Base-by-base conservation (phyloP, 2,113 vertebrate species). In the Phylloscopus whistleri region DNA sequence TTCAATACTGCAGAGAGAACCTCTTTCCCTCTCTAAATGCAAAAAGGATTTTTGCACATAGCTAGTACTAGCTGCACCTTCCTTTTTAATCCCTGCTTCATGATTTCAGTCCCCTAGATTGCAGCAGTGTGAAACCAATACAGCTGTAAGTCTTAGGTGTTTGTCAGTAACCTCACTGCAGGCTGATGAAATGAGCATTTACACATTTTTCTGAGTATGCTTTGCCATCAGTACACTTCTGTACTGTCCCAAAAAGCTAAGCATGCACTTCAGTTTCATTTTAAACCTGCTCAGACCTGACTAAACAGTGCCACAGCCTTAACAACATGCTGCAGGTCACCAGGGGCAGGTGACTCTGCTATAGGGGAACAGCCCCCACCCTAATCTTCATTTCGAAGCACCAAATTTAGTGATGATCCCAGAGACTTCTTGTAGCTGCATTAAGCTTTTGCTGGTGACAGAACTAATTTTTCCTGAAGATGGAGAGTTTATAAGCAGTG, bases 201-300 rank as follows among this genome's bases (percentile, higher is more conserved):
- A 9, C 24, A 11, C 0, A 7, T 14, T 84, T 84, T 78, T 63
- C 44, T 13, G 7, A 0, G 0, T 46, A 4, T n/a, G 21, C 21
- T 81, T 59, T 87, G 49, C 63, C 5, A 13, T 56, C 55, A 58
- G 4, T 30, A 39, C 33, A n/a, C 33, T 55, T 84, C 51, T 93
- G 20, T 73, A 33, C n/a, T 73, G n/a, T 56, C 39, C 68, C 35
- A 48, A 53, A 77, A 89, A 94, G 14, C 14, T 66, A n/a, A 22
- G 56, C 12, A 2, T 62, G 31, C 24, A 19, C n/a, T 77, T 77
- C 51, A 87, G 31, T 30, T 64, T 69, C 22, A 60, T 73, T 77
- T 73, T 62, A 91, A 58, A 49, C 13, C 21, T 23, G 10, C 46
- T 89, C 60, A 60, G 55, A 37, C 72, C 30, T 43, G 27, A 49